A percentile compares a stretch with the other conserved stretches of the same genome.
These are phyloP conservation scores for Stegastes partitus DNA, from an alignment of 2,113 vertebrate species.

Conservation along the genomic window DNA sequence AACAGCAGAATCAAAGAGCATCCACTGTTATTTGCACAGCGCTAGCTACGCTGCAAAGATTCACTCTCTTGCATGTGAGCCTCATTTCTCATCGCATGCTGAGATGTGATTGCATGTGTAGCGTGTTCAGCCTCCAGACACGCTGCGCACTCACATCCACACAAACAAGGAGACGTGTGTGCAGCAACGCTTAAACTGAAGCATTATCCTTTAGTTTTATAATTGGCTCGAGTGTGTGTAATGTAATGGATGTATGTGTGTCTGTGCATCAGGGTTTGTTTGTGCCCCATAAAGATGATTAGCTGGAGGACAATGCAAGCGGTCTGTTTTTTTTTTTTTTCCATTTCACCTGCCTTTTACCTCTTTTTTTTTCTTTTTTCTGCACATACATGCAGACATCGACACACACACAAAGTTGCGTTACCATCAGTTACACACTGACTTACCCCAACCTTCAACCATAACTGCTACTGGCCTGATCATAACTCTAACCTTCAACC, in stretches of 20 bases:
- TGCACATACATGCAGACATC: background rate
- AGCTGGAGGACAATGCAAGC: slow-evolving; percentile 23
- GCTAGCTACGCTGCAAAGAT: background rate
- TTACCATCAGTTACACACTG: background rate
- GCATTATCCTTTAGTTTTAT: slow-evolving; percentile 37
- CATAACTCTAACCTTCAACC: no score
- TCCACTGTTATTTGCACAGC: background rate
- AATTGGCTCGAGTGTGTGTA: slow-evolving; percentile 47
- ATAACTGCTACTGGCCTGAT: no score
- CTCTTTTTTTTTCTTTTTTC: background rate
- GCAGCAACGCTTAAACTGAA: slow-evolving; percentile 13
- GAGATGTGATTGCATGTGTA: slow-evolving; percentile 52
- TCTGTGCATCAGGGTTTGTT: slow-evolving; percentile 14
- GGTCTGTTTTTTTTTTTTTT: slow-evolving; percentile 13
- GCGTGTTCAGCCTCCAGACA: slow-evolving; percentile 55
- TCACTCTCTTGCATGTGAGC: slow-evolving; percentile 28
- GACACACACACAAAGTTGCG: background rate
- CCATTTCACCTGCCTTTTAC: slow-evolving; percentile 42
- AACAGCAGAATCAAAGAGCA: background rate
- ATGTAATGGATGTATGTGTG: slow-evolving; percentile 16
- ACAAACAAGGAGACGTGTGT: background rate
- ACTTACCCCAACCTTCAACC: no score
- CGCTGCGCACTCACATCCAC: slow-evolving; percentile 11
- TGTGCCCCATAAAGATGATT: slow-evolving; percentile 28
- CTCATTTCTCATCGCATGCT: slow-evolving; percentile 27